Evolutionary conservation across 1,140 invertebrate species (phyloP), one percentile per base, ranked within the genome.

Genomic region (Drosophila persimilis): DNA sequence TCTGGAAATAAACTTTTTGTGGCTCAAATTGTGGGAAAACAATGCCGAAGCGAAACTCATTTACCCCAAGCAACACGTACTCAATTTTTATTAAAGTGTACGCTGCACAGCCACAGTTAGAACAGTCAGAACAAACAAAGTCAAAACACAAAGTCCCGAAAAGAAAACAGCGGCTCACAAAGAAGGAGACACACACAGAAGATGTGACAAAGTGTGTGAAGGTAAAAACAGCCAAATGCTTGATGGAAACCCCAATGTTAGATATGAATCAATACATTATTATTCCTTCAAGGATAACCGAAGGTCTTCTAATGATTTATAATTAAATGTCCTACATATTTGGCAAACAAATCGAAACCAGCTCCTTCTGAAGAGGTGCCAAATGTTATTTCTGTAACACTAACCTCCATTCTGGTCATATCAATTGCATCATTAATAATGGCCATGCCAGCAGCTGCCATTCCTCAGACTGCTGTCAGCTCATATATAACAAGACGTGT

Each of bases 341-440:
- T 69, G 51, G 56, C 51, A 69, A 55, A 20, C 35, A 20, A 57
- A 46, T 44, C 66, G 52, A 35, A 69, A 69, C 45, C 24, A 48
- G 63, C 44, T 48, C 20, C 63, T 26, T 50, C 48, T 54, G 66
- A 70, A 56, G 63, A 56, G 51, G 20, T 54, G n/a, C 39, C 65
- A 67, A 35, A 35, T 13, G 35, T 39, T 44, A 69, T 70, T 55
- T 69, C 66, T 57, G 35, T 13, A 39, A 3, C 11, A 13, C 1
- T 50, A 53, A 20, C 45, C 66, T 69, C 52, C 52, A 24, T 47
- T 24, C 29, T 22, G 64, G 52, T 35, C 64, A 50, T 57, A 63
- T 69, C 66, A 69, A 69, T 69, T 69, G 66, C 66, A 48, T 69
- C 66, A 69, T 69, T 69, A 69, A 69, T 69, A 69, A 69, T 69